Evolutionary conservation across 2,113 vertebrate species (phyloP).

Genomic region (Scomber japonicus): DNA sequence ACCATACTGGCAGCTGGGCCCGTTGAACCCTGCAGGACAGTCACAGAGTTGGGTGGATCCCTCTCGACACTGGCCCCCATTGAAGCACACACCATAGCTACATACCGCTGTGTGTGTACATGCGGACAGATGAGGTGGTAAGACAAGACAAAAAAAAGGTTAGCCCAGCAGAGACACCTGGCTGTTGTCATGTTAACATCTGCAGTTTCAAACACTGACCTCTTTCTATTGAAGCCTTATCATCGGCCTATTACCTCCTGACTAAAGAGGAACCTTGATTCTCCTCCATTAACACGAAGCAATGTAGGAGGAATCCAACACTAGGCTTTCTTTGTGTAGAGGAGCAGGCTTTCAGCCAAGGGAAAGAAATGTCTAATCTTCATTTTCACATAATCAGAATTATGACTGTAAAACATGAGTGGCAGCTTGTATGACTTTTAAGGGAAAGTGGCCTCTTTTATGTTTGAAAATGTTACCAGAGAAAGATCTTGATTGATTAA

Average conservation of each 20-base stretch:
- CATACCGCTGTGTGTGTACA: constrained; percentile 80
- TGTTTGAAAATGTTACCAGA: constrained; percentile 19
- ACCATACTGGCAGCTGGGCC: constrained; percentile 90
- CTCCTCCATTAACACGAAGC: constrained; percentile 53
- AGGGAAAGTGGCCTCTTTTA: background rate
- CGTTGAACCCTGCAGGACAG: constrained; percentile 88
- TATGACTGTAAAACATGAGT: constrained; percentile 9
- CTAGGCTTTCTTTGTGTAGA: constrained; percentile 41
- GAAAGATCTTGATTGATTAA: constrained; percentile 16
- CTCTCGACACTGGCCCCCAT: constrained; percentile 83
- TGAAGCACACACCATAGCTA: constrained; percentile 84
- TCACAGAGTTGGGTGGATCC: constrained; percentile 84
- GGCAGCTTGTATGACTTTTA: constrained; percentile 12
- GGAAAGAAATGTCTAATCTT: constrained; percentile 29
- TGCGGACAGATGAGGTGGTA: constrained; percentile 27
- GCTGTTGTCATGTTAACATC: constrained; percentile 49
- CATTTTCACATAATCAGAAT: constrained; percentile 10
- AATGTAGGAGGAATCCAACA: constrained; percentile 54
- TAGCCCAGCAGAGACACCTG: constrained; percentile 63
- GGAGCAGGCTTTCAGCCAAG: constrained; percentile 27
- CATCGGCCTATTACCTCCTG: constrained; percentile 51
- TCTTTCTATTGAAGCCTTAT: constrained; percentile 56
- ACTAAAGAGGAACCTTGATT: constrained; percentile 47
- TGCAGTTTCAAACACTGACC: constrained; percentile 53
- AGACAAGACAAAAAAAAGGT: constrained; percentile 41